These are phyloP conservation scores for Echeneis naucrates DNA, from an alignment of 2,797 vertebrate species.

Conservation along the genomic window DNA sequence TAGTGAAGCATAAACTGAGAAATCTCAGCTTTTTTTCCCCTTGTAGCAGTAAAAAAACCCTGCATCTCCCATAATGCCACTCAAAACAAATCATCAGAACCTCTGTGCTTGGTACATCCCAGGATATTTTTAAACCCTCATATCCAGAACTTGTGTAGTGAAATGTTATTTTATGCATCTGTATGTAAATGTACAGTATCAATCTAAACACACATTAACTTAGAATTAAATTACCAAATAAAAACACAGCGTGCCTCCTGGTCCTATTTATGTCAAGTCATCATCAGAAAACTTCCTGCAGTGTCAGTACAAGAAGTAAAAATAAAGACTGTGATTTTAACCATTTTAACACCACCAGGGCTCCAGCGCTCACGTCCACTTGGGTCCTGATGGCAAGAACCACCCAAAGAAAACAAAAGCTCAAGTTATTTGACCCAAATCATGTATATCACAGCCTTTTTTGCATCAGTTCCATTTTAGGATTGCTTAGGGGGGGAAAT, in stretches of 20 bases:
- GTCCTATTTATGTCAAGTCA: not conserved
- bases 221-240: not conserved
- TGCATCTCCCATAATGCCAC: not conserved
- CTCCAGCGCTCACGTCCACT: not conserved
- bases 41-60: not conserved
- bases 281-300: not conserved
- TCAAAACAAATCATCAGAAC: too few relatives aligned
- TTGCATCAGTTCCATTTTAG: not conserved
- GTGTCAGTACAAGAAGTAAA: not conserved
- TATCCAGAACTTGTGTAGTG: not conserved
- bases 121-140: not conserved
- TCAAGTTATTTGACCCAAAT: not conserved
- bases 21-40: not conserved
- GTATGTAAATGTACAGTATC: not conserved
- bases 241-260: not conserved
- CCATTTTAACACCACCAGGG: too few relatives aligned
- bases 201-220: not conserved
- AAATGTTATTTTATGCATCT: not conserved
- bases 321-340: not conserved
- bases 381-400: not conserved
- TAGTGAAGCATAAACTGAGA: not conserved
- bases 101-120: not conserved
- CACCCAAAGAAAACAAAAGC: not conserved
- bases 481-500: not conserved
- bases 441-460: not conserved